Evolutionary conservation across 2,797 vertebrate genomes (phyloP), one percentile per base, ranked within the genome.

Genomic region (Cuculus canorus): DNA sequence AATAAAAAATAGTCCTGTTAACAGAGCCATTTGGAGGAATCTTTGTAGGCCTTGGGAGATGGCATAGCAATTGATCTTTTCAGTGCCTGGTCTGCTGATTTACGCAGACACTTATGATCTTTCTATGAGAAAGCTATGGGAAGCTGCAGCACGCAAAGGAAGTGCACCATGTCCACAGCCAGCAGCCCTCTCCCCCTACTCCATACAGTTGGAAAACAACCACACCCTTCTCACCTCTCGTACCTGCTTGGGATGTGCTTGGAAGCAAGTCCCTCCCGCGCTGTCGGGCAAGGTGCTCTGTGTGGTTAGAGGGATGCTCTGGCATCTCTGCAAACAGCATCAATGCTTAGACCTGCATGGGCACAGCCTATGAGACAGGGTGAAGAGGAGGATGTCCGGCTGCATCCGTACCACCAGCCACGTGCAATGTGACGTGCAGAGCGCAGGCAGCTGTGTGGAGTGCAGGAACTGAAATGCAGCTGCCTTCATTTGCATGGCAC

Each of bases 1-100:
- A 95, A 96, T 95, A 97, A 96, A 96, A 89, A 61, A 60, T 19
- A 69, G 19, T 52, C 39, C 17, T 93, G 45, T 56, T 86, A 54
- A 70, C 6, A 70, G 47, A 66, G 23, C 5, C 1, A 0, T 43
- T 84, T 82, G 35, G 60, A 92, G 39, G 61, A 79, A 81, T 75
- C 60, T 87, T 60, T 95, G 43, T 59, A 90, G 63, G 48, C 35
- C 56, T 25, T 56, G 52, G 13, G 47, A 90, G 35, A 32, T 1
- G 6, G 39, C 59, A 70, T 53, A 18, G 75, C 17, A 9, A 22
- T 43, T 11, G 6, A 57, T 45, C 47, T 86, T 66, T 80, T 71
- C 92, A 52, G 54, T 84, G 56, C 63, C 37, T 48, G 9, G 10
- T 35, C 47, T 64, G 30, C 56, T 77, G 35, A 76, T 92, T 83